phyloP scores from a whole-genome alignment of 2,113 vertebrate genomes.

The Chiloscyllium plagiosum region DNA sequence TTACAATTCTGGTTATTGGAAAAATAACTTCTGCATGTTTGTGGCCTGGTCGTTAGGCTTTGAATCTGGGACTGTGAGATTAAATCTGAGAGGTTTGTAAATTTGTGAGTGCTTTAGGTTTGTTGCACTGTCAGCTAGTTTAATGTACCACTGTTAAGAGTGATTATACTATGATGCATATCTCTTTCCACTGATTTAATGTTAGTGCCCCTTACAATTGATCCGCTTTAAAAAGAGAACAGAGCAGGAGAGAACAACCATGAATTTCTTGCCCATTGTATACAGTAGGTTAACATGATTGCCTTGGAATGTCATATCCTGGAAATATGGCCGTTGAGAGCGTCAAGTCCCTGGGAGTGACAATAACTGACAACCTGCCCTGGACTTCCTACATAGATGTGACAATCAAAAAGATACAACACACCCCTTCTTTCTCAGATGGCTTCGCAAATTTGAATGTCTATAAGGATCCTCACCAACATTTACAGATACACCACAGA shows the following conservation, averaged over 20 bases:
- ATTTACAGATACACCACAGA: too few relatives aligned
- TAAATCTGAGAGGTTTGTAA: background rate
- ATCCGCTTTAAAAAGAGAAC: background rate
- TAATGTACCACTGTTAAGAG: background rate
- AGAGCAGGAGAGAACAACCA: background rate
- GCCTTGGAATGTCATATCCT: background rate
- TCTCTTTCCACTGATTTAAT: background rate
- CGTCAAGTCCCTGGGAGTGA: too few relatives aligned
- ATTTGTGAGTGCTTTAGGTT: background rate
- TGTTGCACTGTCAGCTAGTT: background rate
- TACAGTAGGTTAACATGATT: background rate
- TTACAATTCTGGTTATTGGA: background rate
- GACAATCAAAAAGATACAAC: too few relatives aligned
- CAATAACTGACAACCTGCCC: too few relatives aligned
- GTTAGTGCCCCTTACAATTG: background rate
- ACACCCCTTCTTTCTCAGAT: too few relatives aligned
- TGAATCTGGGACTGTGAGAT: background rate
- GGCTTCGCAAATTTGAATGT: too few relatives aligned
- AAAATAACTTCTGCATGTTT: background rate
- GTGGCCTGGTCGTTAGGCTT: background rate
- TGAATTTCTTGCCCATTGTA: background rate
- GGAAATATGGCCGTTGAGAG: background rate
- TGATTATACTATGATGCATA: background rate
- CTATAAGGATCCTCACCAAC: too few relatives aligned
- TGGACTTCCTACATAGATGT: too few relatives aligned